phyloP scores from a whole-genome alignment of 2,888 invertebrate species.

The Drosophila picticornis region DNA sequence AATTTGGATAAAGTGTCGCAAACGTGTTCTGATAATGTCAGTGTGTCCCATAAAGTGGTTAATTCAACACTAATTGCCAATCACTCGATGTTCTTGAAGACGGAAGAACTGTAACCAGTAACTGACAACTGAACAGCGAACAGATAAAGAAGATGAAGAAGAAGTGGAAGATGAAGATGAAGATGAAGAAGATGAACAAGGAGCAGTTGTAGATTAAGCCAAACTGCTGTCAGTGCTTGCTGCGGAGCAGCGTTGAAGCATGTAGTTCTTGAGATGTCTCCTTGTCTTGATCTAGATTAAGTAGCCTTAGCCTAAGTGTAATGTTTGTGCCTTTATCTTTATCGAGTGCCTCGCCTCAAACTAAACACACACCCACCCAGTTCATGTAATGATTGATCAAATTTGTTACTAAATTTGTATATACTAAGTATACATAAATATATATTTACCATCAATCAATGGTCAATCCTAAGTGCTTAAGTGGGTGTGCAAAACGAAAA shows the following conservation, averaged over 20 bases:
- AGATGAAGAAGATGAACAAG: not conserved
- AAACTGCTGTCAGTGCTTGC: slow-evolving; percentile 37
- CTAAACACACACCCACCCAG: slow-evolving; percentile 32
- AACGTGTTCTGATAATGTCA: slow-evolving; percentile 40
- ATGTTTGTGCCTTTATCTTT: slow-evolving; percentile 75
- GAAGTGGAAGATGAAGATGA: not conserved
- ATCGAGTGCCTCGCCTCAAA: slow-evolving; percentile 70
- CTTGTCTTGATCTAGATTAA: slow-evolving; percentile 63
- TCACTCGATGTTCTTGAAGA: slow-evolving; percentile 42
- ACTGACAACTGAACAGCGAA: slow-evolving; percentile 7
- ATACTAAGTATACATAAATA: slow-evolving; percentile 5
- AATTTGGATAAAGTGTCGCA: slow-evolving; percentile 14
- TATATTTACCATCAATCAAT: slow-evolving; percentile 4
- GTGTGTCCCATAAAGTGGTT: slow-evolving; percentile 44
- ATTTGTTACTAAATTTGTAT: slow-evolving; percentile 28
- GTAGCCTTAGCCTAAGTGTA: slow-evolving; percentile 66
- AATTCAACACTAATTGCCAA: slow-evolving; percentile 62
- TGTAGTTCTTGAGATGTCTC: slow-evolving; percentile 70
- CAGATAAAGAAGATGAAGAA: not conserved
- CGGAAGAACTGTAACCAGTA: slow-evolving; percentile 24
- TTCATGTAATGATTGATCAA: slow-evolving; percentile 35
- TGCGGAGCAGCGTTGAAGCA: slow-evolving; percentile 59
- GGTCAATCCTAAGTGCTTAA: slow-evolving; percentile 27
- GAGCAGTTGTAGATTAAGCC: slow-evolving; percentile 1
- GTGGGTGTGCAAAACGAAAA: slow-evolving; percentile 3